Conservation (phyloP, 1,140 invertebrate species). For the Ericerus pela region DNA sequence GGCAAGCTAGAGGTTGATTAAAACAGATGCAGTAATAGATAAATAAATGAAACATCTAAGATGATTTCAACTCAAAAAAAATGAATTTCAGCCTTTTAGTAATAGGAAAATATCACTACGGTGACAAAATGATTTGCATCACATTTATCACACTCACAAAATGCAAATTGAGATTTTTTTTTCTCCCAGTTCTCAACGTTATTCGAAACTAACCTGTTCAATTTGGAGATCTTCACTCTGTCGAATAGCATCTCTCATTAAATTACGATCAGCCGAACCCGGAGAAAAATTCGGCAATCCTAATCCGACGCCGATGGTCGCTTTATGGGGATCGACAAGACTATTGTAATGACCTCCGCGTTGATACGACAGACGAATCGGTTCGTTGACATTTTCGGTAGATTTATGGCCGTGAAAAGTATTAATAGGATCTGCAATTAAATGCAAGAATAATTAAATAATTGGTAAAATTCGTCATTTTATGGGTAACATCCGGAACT, state of each 20-base stretch:
- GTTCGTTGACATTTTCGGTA: slow-evolving; percentile 54
- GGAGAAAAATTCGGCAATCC: slow-evolving; percentile 66
- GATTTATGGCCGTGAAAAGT: slow-evolving; percentile 63
- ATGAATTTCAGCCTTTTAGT: too few species aligned
- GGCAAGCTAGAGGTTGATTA: too few species aligned
- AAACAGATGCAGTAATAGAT: too few species aligned
- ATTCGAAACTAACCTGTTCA: slow-evolving; percentile 46
- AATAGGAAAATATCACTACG: too few species aligned
- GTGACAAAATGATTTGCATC: too few species aligned
- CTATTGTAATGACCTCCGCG: slow-evolving; percentile 82
- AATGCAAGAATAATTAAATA: slow-evolving; percentile 22
- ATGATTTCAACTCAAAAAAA: too few species aligned
- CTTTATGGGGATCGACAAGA: slow-evolving; percentile 74
- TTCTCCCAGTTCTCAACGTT: too few species aligned
- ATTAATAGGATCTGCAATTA: slow-evolving; percentile 86
- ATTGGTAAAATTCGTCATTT: not conserved
- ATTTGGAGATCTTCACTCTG: slow-evolving; percentile 74
- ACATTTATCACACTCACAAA: too few species aligned
- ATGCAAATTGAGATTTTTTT: too few species aligned
- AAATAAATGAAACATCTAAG: too few species aligned
- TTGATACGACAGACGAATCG: slow-evolving; percentile 81
- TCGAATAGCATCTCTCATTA: slow-evolving; percentile 61
- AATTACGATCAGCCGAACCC: slow-evolving; percentile 55
- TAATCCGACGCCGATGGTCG: slow-evolving; percentile 69
- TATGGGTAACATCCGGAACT: too few species aligned